A percentile compares a stretch with the other conserved stretches of the same genome.
Conservation (phyloP, 2,113 vertebrate genomes). For the Triplophysa rosa region DNA sequence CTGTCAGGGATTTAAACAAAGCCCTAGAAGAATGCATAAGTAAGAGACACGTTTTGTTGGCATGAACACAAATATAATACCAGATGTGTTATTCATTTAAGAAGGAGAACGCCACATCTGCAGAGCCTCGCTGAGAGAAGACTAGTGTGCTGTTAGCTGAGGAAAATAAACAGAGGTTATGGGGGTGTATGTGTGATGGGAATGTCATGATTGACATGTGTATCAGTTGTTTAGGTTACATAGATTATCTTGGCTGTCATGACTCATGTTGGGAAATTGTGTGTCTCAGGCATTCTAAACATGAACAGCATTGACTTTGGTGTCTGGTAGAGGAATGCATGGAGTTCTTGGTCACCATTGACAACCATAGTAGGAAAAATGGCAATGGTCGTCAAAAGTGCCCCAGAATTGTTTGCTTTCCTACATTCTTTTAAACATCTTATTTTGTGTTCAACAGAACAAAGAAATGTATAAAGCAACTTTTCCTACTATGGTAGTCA, state of each 20-base stretch:
- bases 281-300: too few relatives aligned
- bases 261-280: too few relatives aligned
- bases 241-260: not conserved
- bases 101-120: conserved; percentile 35
- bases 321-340: too few relatives aligned
- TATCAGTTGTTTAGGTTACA: conserved; percentile 46
- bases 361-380: too few relatives aligned
- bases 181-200: conserved; percentile 26
- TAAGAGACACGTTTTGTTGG: not conserved
- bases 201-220: conserved; percentile 60
- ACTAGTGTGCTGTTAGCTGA: conserved; percentile 62
- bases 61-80: conserved; percentile 43
- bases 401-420: too few relatives aligned
- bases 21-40: not conserved
- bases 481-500: too few relatives aligned
- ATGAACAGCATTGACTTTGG: too few relatives aligned
- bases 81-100: conserved; percentile 60
- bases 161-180: conserved; percentile 52
- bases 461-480: too few relatives aligned
- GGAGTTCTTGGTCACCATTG: too few relatives aligned
- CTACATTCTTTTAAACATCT: too few relatives aligned
- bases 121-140: conserved; percentile 56
- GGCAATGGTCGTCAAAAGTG: too few relatives aligned
- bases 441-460: too few relatives aligned
- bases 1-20: not conserved